Base-by-base conservation (phyloP, 2,113 vertebrate genomes). In the Chloropsis hardwickii region DNA sequence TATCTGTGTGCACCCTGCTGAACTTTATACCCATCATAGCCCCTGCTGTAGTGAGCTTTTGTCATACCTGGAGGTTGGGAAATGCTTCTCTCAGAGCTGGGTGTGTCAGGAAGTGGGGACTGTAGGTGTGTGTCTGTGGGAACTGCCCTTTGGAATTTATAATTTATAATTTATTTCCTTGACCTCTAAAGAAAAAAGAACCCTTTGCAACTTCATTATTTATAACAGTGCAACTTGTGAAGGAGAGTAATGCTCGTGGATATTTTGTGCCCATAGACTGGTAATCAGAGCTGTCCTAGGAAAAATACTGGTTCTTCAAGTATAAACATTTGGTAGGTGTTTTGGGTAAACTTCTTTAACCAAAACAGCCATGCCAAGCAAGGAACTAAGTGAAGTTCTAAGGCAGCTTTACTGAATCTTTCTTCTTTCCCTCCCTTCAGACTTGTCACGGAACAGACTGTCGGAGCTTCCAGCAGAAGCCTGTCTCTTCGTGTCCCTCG, bases 401-500 rank as follows among this genome's bases (percentile, higher is more conserved):
- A 73, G 69, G 45, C 33, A 28, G 33, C 29, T 91, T 88, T 81
- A 66, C 47, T 69, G 37, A 83, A n/a, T 48, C 33, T 66, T 88
- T 76, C 13, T 77, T 42, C 88, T 91, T 81, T 48, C 22, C 73
- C 27, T 86, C 56, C 39, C 62, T 89, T 81, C 92, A 99, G 99
- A 99, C 96, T 90, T 99, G 85, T 99, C 99, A 39, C 98, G 99
- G 90, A 99, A 99, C 97, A 98, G 99, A 56, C 98, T 99, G 89
- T 97, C 99, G 2, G 99, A 99, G 95, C 98, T 99, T 53, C 99
- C 99, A 37, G 89, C 98, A 94, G 99, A 99, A 97, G 98, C 98
- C 2, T 99, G 99, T 95, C 97, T 98, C 95, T 99, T 99, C 20
- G 99, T 99, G 71, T 99, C 99, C 77, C 98, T 99, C 57, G 99